phyloP scores from a whole-genome alignment of 1,140 invertebrate species.

The Papilio aristodemus region DNA sequence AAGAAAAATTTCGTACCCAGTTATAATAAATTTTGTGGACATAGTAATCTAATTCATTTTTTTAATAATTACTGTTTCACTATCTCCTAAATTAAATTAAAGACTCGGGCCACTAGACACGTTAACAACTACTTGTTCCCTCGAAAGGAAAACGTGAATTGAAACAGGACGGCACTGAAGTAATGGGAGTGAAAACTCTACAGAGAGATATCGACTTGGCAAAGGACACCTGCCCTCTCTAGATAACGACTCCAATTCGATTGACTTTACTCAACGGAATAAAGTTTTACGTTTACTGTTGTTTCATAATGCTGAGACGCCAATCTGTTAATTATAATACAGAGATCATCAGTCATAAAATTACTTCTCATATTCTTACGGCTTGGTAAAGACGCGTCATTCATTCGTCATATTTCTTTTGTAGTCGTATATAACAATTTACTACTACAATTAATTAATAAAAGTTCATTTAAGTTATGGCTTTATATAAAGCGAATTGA shows the following conservation, averaged over 20 bases:
- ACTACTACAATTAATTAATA: background rate
- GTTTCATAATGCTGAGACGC: background rate
- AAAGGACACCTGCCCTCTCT: constrained; percentile 6
- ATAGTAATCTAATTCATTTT: too few relatives aligned
- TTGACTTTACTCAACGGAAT: constrained; percentile 8
- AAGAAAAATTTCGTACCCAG: too few relatives aligned
- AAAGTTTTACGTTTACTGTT: background rate
- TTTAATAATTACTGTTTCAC: too few relatives aligned
- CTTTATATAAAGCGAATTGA: background rate
- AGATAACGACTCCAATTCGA: constrained; percentile 9
- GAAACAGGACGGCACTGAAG: background rate
- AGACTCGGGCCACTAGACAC: background rate
- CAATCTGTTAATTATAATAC: constrained; percentile 6
- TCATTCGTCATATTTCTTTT: too few relatives aligned
- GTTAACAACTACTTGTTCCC: background rate
- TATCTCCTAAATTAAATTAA: background rate
- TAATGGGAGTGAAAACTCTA: constrained; percentile 8
- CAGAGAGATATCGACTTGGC: background rate
- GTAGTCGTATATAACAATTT: too few relatives aligned
- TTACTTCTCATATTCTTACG: too few relatives aligned
- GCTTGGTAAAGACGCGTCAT: too few relatives aligned
- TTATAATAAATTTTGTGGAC: too few relatives aligned
- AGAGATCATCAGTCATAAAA: too few relatives aligned
- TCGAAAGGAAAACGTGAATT: background rate
- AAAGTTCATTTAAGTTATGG: background rate